A percentile compares a stretch with the other conserved stretches of the same genome.
Evolutionary conservation across 2,113 vertebrate species (phyloP).

Genomic region (Candoia aspera): DNA sequence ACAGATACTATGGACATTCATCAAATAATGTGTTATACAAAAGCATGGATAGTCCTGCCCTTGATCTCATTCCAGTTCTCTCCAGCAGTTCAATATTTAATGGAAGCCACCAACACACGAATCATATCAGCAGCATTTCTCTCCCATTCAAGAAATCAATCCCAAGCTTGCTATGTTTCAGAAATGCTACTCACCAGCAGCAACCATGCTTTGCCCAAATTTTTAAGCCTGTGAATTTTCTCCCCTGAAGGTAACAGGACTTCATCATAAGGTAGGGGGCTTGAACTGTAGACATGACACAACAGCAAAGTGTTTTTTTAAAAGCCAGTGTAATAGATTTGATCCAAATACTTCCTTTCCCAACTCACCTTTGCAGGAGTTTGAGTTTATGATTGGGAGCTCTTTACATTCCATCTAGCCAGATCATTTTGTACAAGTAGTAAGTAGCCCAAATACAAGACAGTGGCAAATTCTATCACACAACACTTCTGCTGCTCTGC

Average conservation of each 20-base stretch:
- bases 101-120: background rate
- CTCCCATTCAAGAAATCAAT: background rate
- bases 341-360: background rate
- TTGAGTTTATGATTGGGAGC: background rate
- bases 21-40: background rate
- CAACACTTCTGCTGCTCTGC: background rate
- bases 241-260: background rate
- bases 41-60: background rate
- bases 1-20: background rate
- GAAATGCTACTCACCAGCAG: background rate
- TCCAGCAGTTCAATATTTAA: background rate
- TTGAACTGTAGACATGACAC: background rate
- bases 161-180: background rate
- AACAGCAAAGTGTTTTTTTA: background rate
- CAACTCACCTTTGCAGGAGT: background rate
- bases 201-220: background rate
- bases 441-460: background rate
- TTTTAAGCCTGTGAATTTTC: background rate
- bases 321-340: background rate
- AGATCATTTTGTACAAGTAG: background rate
- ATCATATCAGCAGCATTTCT: background rate
- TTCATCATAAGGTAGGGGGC: background rate
- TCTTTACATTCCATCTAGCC: background rate
- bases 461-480: background rate
- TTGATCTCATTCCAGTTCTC: background rate